Percentiles rank a stretch among this genome's conserved stretches.
Conservation (phyloP, 2,888 invertebrate species). For the Macropis europaea region DNA sequence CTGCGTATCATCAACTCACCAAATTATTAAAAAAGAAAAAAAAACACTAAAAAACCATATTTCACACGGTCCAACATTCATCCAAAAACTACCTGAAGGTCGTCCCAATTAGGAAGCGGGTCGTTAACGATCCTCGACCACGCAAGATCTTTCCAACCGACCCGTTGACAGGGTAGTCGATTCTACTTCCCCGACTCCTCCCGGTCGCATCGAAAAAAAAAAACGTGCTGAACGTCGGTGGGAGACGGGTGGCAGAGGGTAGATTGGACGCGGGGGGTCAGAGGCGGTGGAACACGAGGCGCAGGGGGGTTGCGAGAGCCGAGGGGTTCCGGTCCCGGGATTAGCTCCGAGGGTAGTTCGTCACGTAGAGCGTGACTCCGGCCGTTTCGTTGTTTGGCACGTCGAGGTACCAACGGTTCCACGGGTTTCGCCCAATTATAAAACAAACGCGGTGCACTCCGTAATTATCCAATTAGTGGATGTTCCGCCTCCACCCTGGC, state of each 20-base stretch:
- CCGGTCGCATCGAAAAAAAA: background rate
- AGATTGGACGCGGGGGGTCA: constrained; percentile 25
- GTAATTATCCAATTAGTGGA: constrained; percentile 80
- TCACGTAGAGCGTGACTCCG: constrained; percentile 79
- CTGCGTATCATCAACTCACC: too few relatives aligned
- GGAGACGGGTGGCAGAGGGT: background rate
- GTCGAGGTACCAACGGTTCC: constrained; percentile 70
- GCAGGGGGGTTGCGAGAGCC: constrained; percentile 44
- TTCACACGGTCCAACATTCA: too few relatives aligned
- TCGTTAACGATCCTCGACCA: constrained; percentile 1
- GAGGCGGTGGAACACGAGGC: constrained; percentile 31
- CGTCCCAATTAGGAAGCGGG: background rate
- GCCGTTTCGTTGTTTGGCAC: constrained; percentile 78
- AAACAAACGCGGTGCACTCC: constrained; percentile 78
- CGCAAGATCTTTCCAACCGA: constrained; percentile 7
- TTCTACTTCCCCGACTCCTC: constrained; percentile 1
- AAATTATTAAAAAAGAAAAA: too few relatives aligned
- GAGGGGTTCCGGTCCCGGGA: constrained; percentile 67
- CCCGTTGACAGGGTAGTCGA: background rate
- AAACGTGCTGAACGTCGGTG: background rate
- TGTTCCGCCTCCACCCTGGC: constrained; percentile 58
- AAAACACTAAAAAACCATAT: too few relatives aligned
- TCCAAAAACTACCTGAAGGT: background rate
- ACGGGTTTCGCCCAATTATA: constrained; percentile 78
- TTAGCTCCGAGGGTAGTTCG: constrained; percentile 78